Conservation (phyloP, 1,140 invertebrate species). For the Planococcus citri region DNA sequence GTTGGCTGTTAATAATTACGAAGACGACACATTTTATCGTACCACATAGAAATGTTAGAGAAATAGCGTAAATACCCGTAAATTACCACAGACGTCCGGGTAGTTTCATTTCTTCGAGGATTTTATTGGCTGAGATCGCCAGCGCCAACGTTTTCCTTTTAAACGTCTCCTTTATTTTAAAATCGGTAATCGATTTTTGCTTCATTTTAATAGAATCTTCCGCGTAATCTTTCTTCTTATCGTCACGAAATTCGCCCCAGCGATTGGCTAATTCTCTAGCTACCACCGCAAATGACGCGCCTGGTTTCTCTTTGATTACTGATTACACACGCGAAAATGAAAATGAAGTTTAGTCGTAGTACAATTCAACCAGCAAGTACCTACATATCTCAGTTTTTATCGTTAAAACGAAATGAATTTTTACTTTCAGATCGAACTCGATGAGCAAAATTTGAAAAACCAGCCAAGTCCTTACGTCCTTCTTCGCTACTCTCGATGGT, state of each 20-base stretch:
- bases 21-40: not conserved
- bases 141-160: constrained; percentile 21
- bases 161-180: not conserved
- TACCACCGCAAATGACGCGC: constrained; percentile 34
- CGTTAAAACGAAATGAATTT: constrained; percentile 18
- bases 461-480: constrained; percentile 30
- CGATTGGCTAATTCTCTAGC: constrained; percentile 32
- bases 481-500: constrained; percentile 31
- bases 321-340: constrained; percentile 25
- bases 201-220: constrained; percentile 30
- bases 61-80: no score
- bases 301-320: constrained; percentile 34
- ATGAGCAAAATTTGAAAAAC: constrained; percentile 33
- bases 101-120: constrained; percentile 22
- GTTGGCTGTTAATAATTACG: not conserved
- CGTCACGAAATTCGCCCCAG: constrained; percentile 35
- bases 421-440: constrained; percentile 33
- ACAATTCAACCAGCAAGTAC: constrained; percentile 5
- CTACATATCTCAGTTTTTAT: constrained; percentile 13
- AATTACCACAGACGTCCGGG: not conserved
- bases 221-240: constrained; percentile 37
- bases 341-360: constrained; percentile 14
- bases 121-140: constrained; percentile 18
- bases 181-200: not conserved
- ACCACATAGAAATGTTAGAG: no score